Conservation (phyloP, 2,797 vertebrate genomes). For the Phrynocephalus forsythii region DNA sequence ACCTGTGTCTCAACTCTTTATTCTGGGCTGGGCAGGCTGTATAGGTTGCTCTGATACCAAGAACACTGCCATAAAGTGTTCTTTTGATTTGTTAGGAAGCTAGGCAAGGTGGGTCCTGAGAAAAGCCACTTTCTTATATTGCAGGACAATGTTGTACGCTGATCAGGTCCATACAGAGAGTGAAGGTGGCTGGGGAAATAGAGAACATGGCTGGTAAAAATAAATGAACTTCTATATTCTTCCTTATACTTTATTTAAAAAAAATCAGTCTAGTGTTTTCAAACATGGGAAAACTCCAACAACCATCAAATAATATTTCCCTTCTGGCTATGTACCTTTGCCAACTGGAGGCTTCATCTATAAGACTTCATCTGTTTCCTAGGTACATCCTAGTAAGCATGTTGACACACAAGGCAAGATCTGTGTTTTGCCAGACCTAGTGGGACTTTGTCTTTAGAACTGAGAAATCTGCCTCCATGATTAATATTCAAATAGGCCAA, state of each 20-base stretch:
- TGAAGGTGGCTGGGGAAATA: not conserved
- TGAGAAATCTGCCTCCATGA: not conserved
- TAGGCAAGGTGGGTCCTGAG: not conserved
- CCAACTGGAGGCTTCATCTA: not conserved
- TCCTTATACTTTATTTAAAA: not conserved
- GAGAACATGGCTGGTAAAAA: not conserved
- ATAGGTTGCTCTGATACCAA: not conserved
- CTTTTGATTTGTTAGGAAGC: not conserved
- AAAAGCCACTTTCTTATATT: not conserved
- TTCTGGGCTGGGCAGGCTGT: no score
- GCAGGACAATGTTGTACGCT: not conserved
- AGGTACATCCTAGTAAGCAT: not conserved
- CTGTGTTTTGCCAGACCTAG: not conserved
- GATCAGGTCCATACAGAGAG: not conserved
- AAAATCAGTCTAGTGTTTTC: not conserved
- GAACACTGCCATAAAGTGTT: not conserved
- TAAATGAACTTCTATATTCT: not conserved
- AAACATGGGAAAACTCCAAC: not conserved
- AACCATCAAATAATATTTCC: not conserved
- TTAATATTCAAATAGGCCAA: constrained; percentile 2
- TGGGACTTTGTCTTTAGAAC: not conserved
- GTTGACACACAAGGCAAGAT: not conserved
- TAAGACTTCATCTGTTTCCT: not conserved
- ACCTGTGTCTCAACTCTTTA: no score
- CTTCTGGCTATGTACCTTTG: not conserved